Base-by-base conservation (phyloP, 2,888 invertebrate species). In the Drosophila borborema region DNA sequence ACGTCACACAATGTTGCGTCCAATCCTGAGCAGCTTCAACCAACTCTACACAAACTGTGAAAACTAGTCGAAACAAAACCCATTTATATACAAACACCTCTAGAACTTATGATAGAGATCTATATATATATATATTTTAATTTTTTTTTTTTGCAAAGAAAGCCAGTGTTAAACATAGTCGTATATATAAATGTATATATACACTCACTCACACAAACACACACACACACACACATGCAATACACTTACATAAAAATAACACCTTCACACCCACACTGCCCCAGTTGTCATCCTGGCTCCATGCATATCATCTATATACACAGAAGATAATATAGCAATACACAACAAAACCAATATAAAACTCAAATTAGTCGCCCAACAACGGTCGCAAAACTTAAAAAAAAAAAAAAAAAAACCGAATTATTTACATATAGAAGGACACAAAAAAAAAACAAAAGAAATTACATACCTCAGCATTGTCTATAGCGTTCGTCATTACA, bases 1-100 rank as follows among this genome's bases (percentile, higher is more conserved):
- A 8, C 46, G 12, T 36, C 36, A n/a, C 53, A 23, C 23, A 20
- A 16, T 23, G 53, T 38, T 14, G 38, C 36, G 20, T 36, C 43
- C 49, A 28, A 10, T 31, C 41, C 34, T 28, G 71, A 79, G 45
- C 75, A 79, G 46, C 58, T 43, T 43, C 55, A 58, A 41, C 16
- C 60, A 56, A 48, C 53, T 49, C 14, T 67, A 38, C 60, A 80
- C 41, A 68, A 68, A 80, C 72, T 80, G 80, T 78, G 76, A 78
- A 77, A 75, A 60, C 78, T 78, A 78, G 80, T 78, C 77, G 72
- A 80, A 62, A 77, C 72, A 80, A 48, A 80, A 40, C 40, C 43
- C 31, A n/a, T 61, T 49, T 20, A 49, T 31, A 20, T 40, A 12
- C 31, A 41, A 60, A 46, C 28, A 12, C 31, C 55, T 23, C 34